Evolutionary conservation across 37 sponge, comb jelly and placozoan species (phyloP), one percentile per base, ranked within the genome.

Genomic region (Lycopodina hypogea): DNA sequence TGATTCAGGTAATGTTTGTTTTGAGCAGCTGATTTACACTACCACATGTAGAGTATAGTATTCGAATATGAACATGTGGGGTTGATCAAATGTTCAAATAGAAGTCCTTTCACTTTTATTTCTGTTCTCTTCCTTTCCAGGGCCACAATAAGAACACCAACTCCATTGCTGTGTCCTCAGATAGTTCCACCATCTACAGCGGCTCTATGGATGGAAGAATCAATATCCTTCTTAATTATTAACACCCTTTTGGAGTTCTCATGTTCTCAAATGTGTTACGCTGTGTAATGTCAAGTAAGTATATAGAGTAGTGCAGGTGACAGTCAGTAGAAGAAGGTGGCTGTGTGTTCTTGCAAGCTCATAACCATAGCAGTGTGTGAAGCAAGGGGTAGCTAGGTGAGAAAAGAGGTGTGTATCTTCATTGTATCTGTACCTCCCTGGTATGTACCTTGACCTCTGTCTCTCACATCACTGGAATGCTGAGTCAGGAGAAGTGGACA

Each of bases 71-170:
- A n/a, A n/a, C n/a, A n/a, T n/a, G n/a, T n/a, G n/a, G n/a, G n/a
- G n/a, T n/a, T n/a, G n/a, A n/a, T n/a, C n/a, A n/a, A 45, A 45
- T 45, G 48, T 45, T 4, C 4, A 45, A 45, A 45, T 45, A 45
- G 8, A 9, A 45, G 8, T 4, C 4, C 8, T 45, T 4, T 45
- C 48, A 45, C 9, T 45, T 45, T 45, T 9, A 12, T 45, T 45
- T 45, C 15, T 59, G 8, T 4, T 59, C n/a, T 45, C 29, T 53
- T 11, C 2, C 32, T 53, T 18, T 83, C 0, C 66, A 83, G 78
- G 98, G 98, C 33, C 98, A 97, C 56, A 84, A 88, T 58, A 94
- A 94, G 82, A 92, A 88, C 74, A 67, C 94, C 69, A 87, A 72
- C 8, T 62, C 95, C 22, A 63, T 97, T 24, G 68, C 60, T 9